phyloP scores from a whole-genome alignment of 1,140 invertebrate genomes.

The Lethocerus indicus region DNA sequence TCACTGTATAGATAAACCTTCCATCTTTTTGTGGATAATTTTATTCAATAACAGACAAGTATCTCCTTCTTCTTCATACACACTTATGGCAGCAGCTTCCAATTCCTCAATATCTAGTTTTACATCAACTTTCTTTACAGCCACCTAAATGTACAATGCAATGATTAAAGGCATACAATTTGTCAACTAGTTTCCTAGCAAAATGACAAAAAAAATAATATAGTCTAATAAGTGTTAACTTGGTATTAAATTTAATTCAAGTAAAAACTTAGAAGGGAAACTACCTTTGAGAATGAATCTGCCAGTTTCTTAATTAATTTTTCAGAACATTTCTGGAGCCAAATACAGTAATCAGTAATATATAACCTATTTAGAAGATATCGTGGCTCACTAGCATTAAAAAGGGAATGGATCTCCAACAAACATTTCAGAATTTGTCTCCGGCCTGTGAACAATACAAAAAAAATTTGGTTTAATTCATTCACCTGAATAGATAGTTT shows the following conservation, averaged over 20 bases:
- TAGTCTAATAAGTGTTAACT: background rate
- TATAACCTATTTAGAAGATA: conserved; percentile 79
- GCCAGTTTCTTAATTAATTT: conserved; percentile 12
- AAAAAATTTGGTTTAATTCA: conserved; percentile 10
- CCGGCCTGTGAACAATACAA: conserved; percentile 28
- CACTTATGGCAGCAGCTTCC: conserved; percentile 29
- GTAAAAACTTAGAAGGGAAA: background rate
- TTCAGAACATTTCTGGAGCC: conserved; percentile 48
- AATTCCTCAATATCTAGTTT: conserved; percentile 31
- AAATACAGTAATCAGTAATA: conserved; percentile 75
- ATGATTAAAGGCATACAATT: background rate
- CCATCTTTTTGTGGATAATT: too few species aligned
- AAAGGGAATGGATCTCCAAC: conserved; percentile 52
- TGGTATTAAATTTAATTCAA: too few species aligned
- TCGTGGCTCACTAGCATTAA: conserved; percentile 51
- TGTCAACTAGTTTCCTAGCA: background rate
- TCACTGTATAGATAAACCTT: too few species aligned
- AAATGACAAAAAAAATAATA: background rate
- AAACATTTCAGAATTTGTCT: conserved; percentile 59
- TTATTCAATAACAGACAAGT: too few species aligned
- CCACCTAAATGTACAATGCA: conserved; percentile 21
- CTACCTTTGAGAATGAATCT: conserved; percentile 10
- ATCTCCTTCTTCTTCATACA: conserved; percentile 27
- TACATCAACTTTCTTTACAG: conserved; percentile 29
- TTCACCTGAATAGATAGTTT: too few species aligned